Percentiles rank a stretch among this genome's conserved stretches.
Evolutionary conservation across 1,140 invertebrate species (phyloP).

Genomic region (Habropoda laboriosa): DNA sequence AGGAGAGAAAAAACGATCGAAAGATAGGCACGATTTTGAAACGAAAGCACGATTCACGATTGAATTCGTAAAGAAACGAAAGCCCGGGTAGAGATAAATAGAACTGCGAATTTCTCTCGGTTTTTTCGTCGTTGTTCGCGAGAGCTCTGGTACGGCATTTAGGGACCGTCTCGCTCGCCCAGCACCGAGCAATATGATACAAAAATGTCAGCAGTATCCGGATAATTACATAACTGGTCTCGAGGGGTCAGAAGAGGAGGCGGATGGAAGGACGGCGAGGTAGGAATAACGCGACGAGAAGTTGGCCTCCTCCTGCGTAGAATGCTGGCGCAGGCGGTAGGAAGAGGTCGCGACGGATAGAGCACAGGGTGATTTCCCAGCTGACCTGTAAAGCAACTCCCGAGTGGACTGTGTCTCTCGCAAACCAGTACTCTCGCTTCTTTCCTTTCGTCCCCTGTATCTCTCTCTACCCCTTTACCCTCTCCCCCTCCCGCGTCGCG

Average conservation of each 20-base stretch:
- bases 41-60: background rate
- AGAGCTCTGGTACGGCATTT: constrained; percentile 1
- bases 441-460: constrained; percentile 35
- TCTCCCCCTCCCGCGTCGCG: background rate
- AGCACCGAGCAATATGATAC: constrained; percentile 69
- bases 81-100: too few species aligned
- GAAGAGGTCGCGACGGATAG: constrained; percentile 64
- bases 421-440: constrained; percentile 44
- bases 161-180: constrained; percentile 7
- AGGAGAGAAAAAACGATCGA: too few species aligned
- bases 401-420: constrained; percentile 69
- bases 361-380: constrained; percentile 82
- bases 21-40: background rate
- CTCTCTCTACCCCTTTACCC: constrained; percentile 4
- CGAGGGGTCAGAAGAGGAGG: constrained; percentile 20
- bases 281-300: constrained; percentile 51
- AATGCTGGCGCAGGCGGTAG: constrained; percentile 42
- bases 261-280: background rate
- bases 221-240: constrained; percentile 77
- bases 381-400: constrained; percentile 81
- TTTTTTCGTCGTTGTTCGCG: too few species aligned
- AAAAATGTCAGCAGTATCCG: constrained; percentile 76
- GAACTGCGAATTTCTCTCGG: too few species aligned
- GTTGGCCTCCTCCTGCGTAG: constrained; percentile 28
- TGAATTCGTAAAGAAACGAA: background rate